Conservation (phyloP, 2,113 vertebrate genomes). For the Etia nguti region DNA sequence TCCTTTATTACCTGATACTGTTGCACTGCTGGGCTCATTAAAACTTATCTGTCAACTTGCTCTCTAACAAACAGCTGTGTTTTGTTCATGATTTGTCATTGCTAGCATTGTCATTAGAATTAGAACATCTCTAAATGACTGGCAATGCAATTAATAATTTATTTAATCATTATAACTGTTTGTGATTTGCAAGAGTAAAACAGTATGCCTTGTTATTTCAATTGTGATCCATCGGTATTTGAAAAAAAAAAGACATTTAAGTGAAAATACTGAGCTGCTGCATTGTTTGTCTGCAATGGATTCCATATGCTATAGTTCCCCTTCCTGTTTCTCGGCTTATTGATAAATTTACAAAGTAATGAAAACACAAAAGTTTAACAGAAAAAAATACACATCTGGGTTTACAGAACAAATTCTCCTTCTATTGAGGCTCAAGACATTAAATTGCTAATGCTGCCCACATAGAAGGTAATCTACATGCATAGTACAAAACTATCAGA, state of each 20-base stretch:
- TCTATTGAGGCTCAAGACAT: neutral
- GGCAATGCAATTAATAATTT: conserved; percentile 26
- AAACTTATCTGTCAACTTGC: conserved; percentile 66
- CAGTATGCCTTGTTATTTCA: neutral
- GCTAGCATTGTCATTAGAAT: conserved; percentile 65
- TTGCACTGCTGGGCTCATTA: conserved; percentile 69
- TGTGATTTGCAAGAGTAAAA: neutral
- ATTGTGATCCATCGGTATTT: neutral
- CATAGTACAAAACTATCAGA: neutral
- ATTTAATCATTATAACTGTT: conserved; percentile 16
- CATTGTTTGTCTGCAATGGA: neutral
- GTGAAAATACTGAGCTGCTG: neutral
- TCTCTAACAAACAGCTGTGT: conserved; percentile 42
- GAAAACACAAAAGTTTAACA: neutral
- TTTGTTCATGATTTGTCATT: conserved; percentile 65
- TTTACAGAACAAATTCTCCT: neutral
- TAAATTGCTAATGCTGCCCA: neutral
- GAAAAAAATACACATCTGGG: neutral
- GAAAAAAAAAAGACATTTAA: neutral
- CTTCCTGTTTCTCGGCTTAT: neutral
- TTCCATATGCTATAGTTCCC: neutral
- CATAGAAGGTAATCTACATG: neutral
- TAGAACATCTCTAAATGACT: conserved; percentile 31
- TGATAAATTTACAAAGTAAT: neutral
- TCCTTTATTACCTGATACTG: conserved; percentile 69